Evolutionary conservation across 1,140 invertebrate species (phyloP), one percentile per base, ranked within the genome.

Genomic region (Drosophila tsacasi): DNA sequence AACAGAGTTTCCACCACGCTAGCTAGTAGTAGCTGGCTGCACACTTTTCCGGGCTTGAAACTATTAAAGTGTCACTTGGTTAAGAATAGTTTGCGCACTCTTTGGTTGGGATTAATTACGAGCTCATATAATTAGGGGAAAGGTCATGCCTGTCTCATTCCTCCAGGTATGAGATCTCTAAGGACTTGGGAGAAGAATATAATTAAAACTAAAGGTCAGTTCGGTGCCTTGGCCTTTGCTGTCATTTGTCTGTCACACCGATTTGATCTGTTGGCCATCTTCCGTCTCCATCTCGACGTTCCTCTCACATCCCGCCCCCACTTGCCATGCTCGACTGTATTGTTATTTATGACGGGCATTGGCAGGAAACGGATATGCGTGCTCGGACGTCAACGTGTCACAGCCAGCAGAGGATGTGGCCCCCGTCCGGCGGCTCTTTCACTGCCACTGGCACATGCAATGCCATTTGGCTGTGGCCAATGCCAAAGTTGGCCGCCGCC

Each of bases 341-440:
- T 87, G 84, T 83, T 89, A 87, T 83, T 87, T 89, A 87, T 83
- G 84, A 72, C 55, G 66, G 49, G 66, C 67, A 74, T 77, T 75
- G 83, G 50, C 79, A 77, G 83, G 77, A 84, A 87, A 83, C 61
- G 84, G 77, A 78, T 81, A 80, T 81, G 80, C 77, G 77, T 83
- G 77, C 84, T 52, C 62, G 69, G 64, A 71, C 84, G 76, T 74
- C 66, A 55, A 47, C 77, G 62, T 83, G 81, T 89, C 84, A 77
- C 73, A 47, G 50, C 40, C 63, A 60, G 72, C 23, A 17, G 23
- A 23, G 39, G 58, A 62, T 47, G 59, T 67, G 50, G 57, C 66
- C 58, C 66, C 47, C 37, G 39, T 57, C 35, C 54, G 54, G 54
- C 35, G 19, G 15, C 54, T 55, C 32, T 17, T 23, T 23, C 32